phyloP scores from a whole-genome alignment of 2,888 invertebrate genomes.

The Tortrix viridana region DNA sequence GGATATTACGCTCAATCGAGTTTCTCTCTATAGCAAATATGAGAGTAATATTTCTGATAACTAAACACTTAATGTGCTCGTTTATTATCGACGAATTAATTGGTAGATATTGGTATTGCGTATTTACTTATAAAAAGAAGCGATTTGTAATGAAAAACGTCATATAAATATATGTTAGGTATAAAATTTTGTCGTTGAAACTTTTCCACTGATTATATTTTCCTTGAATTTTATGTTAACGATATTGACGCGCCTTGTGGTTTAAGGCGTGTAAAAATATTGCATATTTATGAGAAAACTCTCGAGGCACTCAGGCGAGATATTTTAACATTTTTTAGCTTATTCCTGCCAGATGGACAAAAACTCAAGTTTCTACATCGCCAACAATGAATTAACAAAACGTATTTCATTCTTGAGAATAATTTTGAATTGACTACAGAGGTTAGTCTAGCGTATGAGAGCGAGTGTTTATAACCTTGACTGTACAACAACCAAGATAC shows the following conservation, averaged over 20 bases:
- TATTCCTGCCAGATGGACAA: slow-evolving; percentile 13
- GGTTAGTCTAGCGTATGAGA: no score
- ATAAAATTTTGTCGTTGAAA: not conserved
- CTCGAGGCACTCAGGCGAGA: slow-evolving; percentile 17
- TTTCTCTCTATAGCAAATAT: slow-evolving; percentile 15
- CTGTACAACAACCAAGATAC: no score
- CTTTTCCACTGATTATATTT: not conserved
- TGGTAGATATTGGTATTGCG: no score
- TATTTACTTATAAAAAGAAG: no score
- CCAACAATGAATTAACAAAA: not conserved
- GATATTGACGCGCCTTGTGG: slow-evolving; percentile 14
- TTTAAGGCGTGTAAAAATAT: slow-evolving; percentile 17
- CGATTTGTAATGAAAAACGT: not conserved
- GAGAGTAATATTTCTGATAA: no score
- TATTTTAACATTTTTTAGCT: slow-evolving; percentile 15
- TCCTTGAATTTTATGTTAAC: slow-evolving; percentile 12
- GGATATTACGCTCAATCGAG: slow-evolving; percentile 8
- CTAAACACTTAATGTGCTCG: no score
- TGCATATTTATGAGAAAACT: slow-evolving; percentile 31
- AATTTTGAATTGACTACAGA: no score
- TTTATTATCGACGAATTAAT: no score
- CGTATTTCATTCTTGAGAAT: no score
- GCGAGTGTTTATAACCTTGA: no score
- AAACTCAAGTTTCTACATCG: not conserved
- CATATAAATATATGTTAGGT: not conserved